Evolutionary conservation across 2,113 vertebrate species (phyloP).

Genomic region (Siniperca chuatsi): DNA sequence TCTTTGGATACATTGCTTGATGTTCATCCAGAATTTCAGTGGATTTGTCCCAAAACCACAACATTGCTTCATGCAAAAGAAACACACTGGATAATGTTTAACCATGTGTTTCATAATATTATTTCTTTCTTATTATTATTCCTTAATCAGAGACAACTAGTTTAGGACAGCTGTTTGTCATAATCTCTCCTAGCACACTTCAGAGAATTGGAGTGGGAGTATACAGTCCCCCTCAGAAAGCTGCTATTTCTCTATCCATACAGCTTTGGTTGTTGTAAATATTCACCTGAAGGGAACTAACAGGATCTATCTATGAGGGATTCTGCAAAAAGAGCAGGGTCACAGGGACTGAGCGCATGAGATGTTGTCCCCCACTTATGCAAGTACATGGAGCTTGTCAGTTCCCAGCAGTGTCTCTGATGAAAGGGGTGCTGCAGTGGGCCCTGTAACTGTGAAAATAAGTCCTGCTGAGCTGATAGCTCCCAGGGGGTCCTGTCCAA

Average conservation of each 20-base stretch:
- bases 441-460: conserved; percentile 6
- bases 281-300: background rate
- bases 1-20: conserved; percentile 45
- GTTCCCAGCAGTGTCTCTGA: background rate
- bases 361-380: background rate
- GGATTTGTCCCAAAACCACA: background rate
- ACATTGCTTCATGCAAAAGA: background rate
- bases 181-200: background rate
- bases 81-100: conserved; percentile 1
- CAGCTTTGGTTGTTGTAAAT: background rate
- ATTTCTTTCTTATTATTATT: background rate
- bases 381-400: background rate
- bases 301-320: background rate
- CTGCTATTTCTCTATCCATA: background rate
- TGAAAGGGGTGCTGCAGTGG: background rate
- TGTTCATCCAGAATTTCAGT: conserved; percentile 20
- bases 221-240: background rate
- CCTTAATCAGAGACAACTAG: too few species aligned
- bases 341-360: background rate
- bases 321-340: background rate
- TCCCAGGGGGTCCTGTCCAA: background rate
- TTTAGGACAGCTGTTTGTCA: background rate
- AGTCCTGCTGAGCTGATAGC: conserved; percentile 15
- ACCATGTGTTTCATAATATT: background rate
- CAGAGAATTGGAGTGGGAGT: background rate